These are phyloP conservation scores for Emesis russula DNA, from an alignment of 2,888 invertebrate species.

Conservation along the genomic window DNA sequence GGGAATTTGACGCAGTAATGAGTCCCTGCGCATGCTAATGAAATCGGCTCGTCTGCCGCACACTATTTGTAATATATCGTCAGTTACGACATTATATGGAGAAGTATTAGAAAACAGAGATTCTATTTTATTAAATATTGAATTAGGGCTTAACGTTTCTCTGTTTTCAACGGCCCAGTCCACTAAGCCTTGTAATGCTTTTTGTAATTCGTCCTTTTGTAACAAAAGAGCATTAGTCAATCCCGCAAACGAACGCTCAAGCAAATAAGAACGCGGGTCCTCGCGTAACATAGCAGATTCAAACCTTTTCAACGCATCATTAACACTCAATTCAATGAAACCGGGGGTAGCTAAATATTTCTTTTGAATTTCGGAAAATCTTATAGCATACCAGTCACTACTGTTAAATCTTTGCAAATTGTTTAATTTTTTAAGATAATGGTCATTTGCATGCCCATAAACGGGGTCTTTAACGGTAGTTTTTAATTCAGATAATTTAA, in stretches of 20 bases:
- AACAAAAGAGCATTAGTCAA: constrained; percentile 37
- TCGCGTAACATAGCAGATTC: constrained; percentile 38
- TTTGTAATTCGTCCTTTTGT: constrained; percentile 44
- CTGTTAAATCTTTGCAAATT: constrained; percentile 36
- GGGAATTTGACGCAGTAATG: constrained; percentile 41
- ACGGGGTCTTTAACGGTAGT: constrained; percentile 45
- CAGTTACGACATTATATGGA: constrained; percentile 39
- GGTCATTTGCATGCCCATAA: constrained; percentile 34
- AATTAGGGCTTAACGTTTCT: constrained; percentile 26
- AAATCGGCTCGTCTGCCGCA: constrained; percentile 58
- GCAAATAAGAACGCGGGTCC: constrained; percentile 42
- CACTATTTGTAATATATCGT: constrained; percentile 57
- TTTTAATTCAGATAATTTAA: constrained; percentile 40
- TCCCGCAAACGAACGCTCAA: constrained; percentile 41
- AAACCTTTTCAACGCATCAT: constrained; percentile 39
- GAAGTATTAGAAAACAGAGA: constrained; percentile 43
- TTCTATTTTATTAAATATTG: constrained; percentile 47
- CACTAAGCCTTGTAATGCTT: constrained; percentile 30
- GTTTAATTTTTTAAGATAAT: constrained; percentile 24
- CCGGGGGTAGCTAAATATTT: constrained; percentile 54
- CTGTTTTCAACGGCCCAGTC: constrained; percentile 41
- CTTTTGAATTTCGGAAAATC: constrained; percentile 48
- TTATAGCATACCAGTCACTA: constrained; percentile 45
- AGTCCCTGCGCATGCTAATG: constrained; percentile 37
- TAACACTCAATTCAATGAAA: constrained; percentile 39